Conservation (phyloP, 1,140 invertebrate species). For the Aphidius ervi region DNA sequence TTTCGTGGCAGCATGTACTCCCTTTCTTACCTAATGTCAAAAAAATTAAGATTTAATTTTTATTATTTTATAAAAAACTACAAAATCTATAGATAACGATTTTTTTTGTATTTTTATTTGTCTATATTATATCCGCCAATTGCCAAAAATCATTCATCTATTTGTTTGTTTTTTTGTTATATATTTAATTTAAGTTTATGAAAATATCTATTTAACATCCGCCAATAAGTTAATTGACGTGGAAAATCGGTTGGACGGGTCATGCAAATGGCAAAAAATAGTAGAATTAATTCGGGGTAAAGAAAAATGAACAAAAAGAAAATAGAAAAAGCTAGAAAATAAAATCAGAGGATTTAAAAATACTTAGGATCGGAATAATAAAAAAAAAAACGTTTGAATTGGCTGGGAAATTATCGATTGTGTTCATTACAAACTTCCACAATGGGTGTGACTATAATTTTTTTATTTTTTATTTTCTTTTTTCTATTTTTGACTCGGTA, state of each 20-base stretch:
- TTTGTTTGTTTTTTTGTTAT: too few relatives aligned
- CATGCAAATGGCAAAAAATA: slow-evolving; percentile 14
- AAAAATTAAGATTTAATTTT: slow-evolving; percentile 13
- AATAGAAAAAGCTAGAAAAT: too few relatives aligned
- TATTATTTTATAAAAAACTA: background rate
- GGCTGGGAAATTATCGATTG: slow-evolving; percentile 22
- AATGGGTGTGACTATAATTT: slow-evolving; percentile 8
- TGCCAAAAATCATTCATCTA: too few relatives aligned
- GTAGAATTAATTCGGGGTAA: slow-evolving; percentile 17
- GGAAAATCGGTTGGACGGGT: slow-evolving; percentile 22
- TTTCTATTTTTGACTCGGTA: background rate
- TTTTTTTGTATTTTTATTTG: background rate
- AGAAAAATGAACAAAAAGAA: too few relatives aligned
- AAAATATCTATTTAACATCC: slow-evolving; percentile 19
- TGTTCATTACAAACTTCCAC: slow-evolving; percentile 14
- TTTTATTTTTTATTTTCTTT: slow-evolving; percentile 2
- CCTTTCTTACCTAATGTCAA: slow-evolving; percentile 8
- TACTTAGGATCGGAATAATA: slow-evolving; percentile 12
- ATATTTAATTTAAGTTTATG: too few relatives aligned
- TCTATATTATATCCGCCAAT: slow-evolving; percentile 19
- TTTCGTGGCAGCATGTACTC: slow-evolving; percentile 12
- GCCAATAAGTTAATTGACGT: slow-evolving; percentile 22
- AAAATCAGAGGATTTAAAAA: slow-evolving; percentile 14
- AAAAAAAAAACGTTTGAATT: slow-evolving; percentile 17
- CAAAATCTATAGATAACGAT: too few relatives aligned